A percentile compares a stretch with the other conserved stretches of the same genome.
These are phyloP conservation scores for Mizuhopecten yessoensis DNA, from an alignment of 1,140 invertebrate species.

Conservation along the genomic window DNA sequence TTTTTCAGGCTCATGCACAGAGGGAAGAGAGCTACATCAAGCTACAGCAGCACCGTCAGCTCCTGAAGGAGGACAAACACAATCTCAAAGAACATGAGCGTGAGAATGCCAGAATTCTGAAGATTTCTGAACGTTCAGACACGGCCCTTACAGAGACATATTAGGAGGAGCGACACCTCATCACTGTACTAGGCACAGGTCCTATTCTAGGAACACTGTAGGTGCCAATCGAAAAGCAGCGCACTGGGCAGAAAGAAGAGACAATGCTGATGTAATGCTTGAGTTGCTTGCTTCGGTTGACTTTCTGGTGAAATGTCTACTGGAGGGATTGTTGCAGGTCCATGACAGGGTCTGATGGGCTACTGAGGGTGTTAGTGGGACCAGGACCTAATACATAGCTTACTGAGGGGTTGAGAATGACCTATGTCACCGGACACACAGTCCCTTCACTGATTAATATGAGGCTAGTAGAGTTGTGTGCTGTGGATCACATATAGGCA, in stretches of 20 bases:
- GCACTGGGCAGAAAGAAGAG: too few relatives aligned
- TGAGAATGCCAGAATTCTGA: background rate
- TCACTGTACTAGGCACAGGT: background rate
- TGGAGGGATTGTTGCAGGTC: background rate
- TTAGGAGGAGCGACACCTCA: background rate
- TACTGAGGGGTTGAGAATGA: background rate
- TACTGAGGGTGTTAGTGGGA: background rate
- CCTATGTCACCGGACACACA: too few relatives aligned
- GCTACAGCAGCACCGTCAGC: constrained; percentile 9
- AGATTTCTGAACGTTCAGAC: constrained; percentile 10
- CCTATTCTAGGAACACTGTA: too few relatives aligned
- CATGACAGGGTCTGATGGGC: background rate
- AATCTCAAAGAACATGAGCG: constrained; percentile 14
- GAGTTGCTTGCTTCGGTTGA: too few relatives aligned
- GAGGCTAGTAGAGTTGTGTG: background rate
- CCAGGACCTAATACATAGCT: too few relatives aligned
- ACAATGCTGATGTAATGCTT: too few relatives aligned
- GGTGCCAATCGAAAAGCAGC: too few relatives aligned
- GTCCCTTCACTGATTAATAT: background rate
- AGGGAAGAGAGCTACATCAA: constrained; percentile 4
- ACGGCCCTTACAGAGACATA: background rate
- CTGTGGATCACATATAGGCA: background rate
- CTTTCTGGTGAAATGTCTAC: background rate
- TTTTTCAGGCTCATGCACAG: constrained; percentile 5
- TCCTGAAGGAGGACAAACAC: background rate